Conservation (phyloP, 2,797 vertebrate genomes). For the Gymnothorax javanicus region DNA sequence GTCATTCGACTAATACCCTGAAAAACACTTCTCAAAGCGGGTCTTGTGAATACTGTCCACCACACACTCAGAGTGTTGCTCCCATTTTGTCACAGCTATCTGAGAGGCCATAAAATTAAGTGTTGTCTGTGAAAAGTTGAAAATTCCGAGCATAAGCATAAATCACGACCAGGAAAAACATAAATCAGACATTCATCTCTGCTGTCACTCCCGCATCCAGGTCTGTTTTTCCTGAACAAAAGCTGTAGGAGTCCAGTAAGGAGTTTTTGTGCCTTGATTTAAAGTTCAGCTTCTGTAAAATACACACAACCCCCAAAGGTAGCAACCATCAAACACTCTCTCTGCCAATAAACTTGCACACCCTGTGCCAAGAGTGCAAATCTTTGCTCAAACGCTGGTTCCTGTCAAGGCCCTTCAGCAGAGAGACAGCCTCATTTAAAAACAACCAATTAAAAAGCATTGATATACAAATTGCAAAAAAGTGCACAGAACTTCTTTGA, state of each 20-base stretch:
- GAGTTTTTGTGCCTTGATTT: neutral
- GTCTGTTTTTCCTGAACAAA: neutral
- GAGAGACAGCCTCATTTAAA: neutral
- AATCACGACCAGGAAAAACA: neutral
- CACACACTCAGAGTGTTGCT: neutral
- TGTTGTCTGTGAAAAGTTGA: neutral
- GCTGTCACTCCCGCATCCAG: neutral
- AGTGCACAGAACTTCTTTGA: neutral
- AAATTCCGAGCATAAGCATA: conserved; percentile 4
- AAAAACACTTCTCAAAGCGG: conserved; percentile 22
- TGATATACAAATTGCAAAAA: neutral
- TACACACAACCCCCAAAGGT: neutral
- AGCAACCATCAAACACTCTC: neutral
- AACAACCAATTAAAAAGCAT: neutral
- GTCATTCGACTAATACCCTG: conserved; percentile 39
- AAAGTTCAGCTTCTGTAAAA: neutral
- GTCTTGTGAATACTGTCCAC: neutral
- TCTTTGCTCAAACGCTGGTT: neutral
- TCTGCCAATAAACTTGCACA: neutral
- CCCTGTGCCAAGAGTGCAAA: neutral
- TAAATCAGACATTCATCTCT: neutral
- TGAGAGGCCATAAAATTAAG: neutral
- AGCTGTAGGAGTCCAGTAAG: neutral
- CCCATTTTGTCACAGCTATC: conserved; percentile 1
- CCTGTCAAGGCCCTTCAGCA: neutral